Evolutionary conservation across 2,888 invertebrate species (phyloP), one percentile per base, ranked within the genome.

Genomic region (Diaprepes abbreviatus): DNA sequence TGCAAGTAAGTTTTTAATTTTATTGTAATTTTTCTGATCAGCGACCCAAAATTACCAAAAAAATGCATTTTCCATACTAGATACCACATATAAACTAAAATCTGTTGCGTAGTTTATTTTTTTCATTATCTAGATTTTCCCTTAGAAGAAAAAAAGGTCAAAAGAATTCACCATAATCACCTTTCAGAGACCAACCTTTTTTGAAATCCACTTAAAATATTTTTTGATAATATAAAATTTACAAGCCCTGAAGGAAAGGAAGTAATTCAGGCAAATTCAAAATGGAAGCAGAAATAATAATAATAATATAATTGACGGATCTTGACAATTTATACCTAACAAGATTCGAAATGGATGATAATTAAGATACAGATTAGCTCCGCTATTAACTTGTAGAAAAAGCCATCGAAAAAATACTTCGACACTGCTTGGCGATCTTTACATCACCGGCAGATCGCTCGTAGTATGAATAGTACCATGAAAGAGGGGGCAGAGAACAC

Each of bases 401-500:
- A 50, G 48, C 48, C 14, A 28, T 50, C 28, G 45, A 59, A 43
- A 59, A 59, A 59, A 59, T 43, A 24, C 5, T 28, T 28, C 17
- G 40, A 38, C 40, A 58, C 43, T 9, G 28, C 31, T 33, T 35
- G 33, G 55, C 35, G 36, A 35, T 36, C 19, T 55, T 36, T n/a
- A 55, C 55, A 36, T 55, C 55, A 24, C 21, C 10, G 36, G 40
- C 24, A 28, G 24, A 36, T 36, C 21, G 38, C 24, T 38, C 17
- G 60, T 43, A 31, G 58, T 64, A 59, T 64, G 63, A 58, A 55
- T 70, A 59, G 45, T 69, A 69, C 67, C 66, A 24, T n/a, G 60
- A 19, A 52, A 50, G 65, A 70, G 66, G 60, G 65, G 65, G 60
- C 17, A 45, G 14, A 24, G 36, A 43, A 33, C 45, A 31, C 21